phyloP scores from a whole-genome alignment of 2,113 vertebrate genomes.

The Dasypus novemcinctus region DNA sequence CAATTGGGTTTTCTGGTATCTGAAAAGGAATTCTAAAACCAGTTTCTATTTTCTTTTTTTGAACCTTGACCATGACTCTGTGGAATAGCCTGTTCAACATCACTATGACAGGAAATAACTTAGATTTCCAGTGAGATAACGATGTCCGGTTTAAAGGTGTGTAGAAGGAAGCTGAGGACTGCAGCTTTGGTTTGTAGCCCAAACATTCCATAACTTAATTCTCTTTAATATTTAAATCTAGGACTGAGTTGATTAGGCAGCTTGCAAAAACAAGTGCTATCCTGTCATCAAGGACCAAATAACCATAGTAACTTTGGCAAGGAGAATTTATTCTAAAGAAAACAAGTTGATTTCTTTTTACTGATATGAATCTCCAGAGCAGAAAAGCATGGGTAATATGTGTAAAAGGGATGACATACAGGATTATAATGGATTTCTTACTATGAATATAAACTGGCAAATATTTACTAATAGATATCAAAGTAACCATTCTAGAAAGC shows the following conservation, averaged over 20 bases:
- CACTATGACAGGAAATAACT: not conserved
- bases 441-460: not conserved
- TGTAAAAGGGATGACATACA: not conserved
- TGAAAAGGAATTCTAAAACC: not conserved
- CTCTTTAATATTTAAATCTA: not conserved
- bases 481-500: conserved; percentile 23
- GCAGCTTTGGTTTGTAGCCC: not conserved
- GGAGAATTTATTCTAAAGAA: conserved; percentile 10
- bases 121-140: not conserved
- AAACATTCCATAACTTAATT: not conserved
- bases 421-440: not conserved
- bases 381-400: not conserved
- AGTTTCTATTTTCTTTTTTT: not conserved
- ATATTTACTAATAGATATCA: not conserved
- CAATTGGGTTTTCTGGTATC: not conserved
- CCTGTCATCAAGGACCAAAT: not conserved
- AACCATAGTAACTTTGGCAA: not conserved
- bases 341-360: conserved; percentile 1
- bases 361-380: not conserved
- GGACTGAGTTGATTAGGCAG: not conserved
- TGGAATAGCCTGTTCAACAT: not conserved
- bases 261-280: not conserved
- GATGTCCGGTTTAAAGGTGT: not conserved
- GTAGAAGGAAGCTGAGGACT: not conserved
- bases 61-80: not conserved